These are phyloP conservation scores for Melanogrammus aeglefinus DNA, from an alignment of 2,797 vertebrate species.

Conservation along the genomic window DNA sequence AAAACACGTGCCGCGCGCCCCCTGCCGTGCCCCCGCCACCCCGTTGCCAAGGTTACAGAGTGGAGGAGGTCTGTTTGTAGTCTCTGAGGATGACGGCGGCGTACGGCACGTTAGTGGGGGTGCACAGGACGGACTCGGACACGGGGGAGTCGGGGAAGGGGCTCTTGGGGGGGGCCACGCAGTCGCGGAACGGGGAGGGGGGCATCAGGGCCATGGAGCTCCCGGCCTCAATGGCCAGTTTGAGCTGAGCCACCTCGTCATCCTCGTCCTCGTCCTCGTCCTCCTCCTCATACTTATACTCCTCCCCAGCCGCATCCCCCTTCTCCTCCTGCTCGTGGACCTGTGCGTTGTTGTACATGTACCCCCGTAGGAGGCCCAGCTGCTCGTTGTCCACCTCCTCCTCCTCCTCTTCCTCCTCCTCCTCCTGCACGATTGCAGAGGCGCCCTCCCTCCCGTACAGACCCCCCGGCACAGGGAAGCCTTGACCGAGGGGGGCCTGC, in stretches of 20 bases:
- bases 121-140: slow-evolving; percentile 91
- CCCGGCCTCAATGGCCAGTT: slow-evolving; percentile 74
- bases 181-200: slow-evolving; percentile 93
- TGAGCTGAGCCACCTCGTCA: slow-evolving; percentile 74
- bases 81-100: slow-evolving; percentile 90
- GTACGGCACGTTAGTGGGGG: slow-evolving; percentile 82
- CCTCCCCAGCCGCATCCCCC: slow-evolving; percentile 64
- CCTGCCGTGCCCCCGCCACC: too few species aligned
- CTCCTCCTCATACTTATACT: slow-evolving; percentile 56
- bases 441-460: slow-evolving; percentile 74
- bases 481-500: slow-evolving; percentile 68
- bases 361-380: slow-evolving; percentile 88
- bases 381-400: slow-evolving; percentile 78
- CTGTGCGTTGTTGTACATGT: slow-evolving; percentile 83
- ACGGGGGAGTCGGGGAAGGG: slow-evolving; percentile 85
- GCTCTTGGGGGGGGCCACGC: slow-evolving; percentile 77
- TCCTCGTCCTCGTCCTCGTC: slow-evolving; percentile 65
- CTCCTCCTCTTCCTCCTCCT: slow-evolving; percentile 59
- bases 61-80: slow-evolving; percentile 94
- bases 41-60: slow-evolving; percentile 75
- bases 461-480: slow-evolving; percentile 73
- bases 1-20: neutral
- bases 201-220: slow-evolving; percentile 86
- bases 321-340: slow-evolving; percentile 71
- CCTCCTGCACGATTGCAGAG: slow-evolving; percentile 65